phyloP scores from a whole-genome alignment of 2,888 invertebrate genomes.

The Tenthredo livida region DNA sequence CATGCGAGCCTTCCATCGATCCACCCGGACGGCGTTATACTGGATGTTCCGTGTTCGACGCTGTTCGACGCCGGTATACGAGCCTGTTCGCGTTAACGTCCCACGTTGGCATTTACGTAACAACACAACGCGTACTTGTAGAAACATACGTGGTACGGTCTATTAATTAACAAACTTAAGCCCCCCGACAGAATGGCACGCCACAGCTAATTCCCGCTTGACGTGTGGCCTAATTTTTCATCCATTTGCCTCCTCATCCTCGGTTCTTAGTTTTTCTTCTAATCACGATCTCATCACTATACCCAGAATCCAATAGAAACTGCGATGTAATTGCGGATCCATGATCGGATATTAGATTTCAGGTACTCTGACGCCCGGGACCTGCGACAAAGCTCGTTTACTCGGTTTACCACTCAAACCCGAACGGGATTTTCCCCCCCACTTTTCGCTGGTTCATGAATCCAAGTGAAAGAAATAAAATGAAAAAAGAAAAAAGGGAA shows the following conservation, averaged over 20 bases:
- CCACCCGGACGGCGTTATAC: slow-evolving; percentile 56
- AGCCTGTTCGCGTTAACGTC: slow-evolving; percentile 47
- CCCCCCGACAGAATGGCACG: slow-evolving; percentile 11
- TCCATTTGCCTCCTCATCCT: neutral
- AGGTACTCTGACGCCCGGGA: neutral
- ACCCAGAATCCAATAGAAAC: neutral
- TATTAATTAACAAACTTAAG: slow-evolving; percentile 42
- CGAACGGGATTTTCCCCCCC: neutral
- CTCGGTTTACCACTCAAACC: slow-evolving; percentile 19
- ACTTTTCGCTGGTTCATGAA: slow-evolving; percentile 8
- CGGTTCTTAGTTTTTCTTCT: neutral
- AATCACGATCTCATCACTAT: neutral
- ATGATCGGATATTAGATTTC: neutral
- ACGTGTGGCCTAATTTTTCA: slow-evolving; percentile 20
- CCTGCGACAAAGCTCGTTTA: slow-evolving; percentile 14
- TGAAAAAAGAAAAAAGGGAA: neutral
- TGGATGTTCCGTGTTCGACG: slow-evolving; percentile 51
- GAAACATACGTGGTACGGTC: slow-evolving; percentile 33
- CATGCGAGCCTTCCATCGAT: slow-evolving; percentile 67
- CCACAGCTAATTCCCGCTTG: slow-evolving; percentile 8
- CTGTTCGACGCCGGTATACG: slow-evolving; percentile 39
- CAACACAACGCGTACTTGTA: slow-evolving; percentile 33
- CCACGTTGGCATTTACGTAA: slow-evolving; percentile 46
- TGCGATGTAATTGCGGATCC: neutral
- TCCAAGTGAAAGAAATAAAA: neutral